Base-by-base conservation (phyloP, 2,888 invertebrate species). In the Perizoma flavofasciatum region DNA sequence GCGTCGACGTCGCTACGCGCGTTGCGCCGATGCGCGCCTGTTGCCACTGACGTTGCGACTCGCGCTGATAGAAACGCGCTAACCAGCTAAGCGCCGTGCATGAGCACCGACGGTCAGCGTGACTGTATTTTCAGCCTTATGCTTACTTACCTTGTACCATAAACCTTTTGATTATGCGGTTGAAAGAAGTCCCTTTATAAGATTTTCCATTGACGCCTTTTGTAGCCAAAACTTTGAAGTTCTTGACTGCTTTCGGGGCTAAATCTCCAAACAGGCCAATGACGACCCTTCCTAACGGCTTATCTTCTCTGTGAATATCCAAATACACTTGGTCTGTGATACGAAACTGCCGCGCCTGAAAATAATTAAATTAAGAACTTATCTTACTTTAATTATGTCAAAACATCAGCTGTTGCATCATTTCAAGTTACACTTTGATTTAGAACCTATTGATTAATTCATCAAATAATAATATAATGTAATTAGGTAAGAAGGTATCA, bases 211-310 rank as follows among this genome's bases (percentile, higher is more conserved):
- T 92, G 59, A 97, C 93, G 6, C 97, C 97, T 32, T 94, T 93
- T 8, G 95, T 93, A 33, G 97, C 96, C 39, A 98, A 93, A n/a
- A 95, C 93, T 67, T 95, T 93, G 78, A 98, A 98, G 83, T 98
- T 98, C 72, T 95, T 93, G 0, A 96, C 97, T 0, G 98, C 96
- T 82, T 95, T 96, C 2, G 98, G 98, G 0, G 95, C 96, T 52
- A 95, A 87, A 65, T 97, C 95, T 0, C 98, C 98, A 89, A 98
- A 97, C n/a, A 98, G 89, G 0, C 98, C 98, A 67, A 98, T 94
- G 0, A 96, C 94, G 57, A 98, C 95, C 65, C 95, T 92, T 0
- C 98, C 98, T 9, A 95, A 83, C 8, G 93, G 89, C 81, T 95
- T 93, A 55, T 94, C 95, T 68, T 95, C 96, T 71, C 95, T 95